Base-by-base conservation (phyloP, 1,140 invertebrate genomes). In the Branchinecta lindahli region DNA sequence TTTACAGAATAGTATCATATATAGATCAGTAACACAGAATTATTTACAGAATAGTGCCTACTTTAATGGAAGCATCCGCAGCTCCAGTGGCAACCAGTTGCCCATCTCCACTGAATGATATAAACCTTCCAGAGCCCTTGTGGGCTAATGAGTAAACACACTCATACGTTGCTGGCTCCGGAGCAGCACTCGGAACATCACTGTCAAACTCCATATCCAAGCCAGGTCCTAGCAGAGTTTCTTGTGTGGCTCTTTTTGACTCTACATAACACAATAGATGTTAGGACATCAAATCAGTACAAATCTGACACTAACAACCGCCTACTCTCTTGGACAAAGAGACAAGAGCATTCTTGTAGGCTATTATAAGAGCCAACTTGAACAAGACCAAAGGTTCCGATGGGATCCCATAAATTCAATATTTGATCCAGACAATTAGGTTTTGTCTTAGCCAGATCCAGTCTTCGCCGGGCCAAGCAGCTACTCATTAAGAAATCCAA, bases 61-160 rank as follows among this genome's bases (percentile, higher is more conserved):
- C 87, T 82, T 98, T 99, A 69, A 99, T 99, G 72, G 94, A 98
- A 7, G 95, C 92, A 82, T 99, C 96, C 3, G 92, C 92, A 73
- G 94, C 97, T 21, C 96, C 96, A 3, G 96, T 99, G 1, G 96
- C 96, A n/a, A 98, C 91, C 0, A 99, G 80, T 74, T 95, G 89
- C 0, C 95, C 96, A 82, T 96, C 94, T 8, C 84, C 81, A 73
- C 92, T 96, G 77, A 99, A 99, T 44, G 92, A 93, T 15, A 94
- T 95, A 1, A 94, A 89, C 70, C 95, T 82, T 76, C 96, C 98
- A 71, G 94, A 88, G 71, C 90, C 94, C 82, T 99, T 99, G 78
- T 99, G 96, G 5, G 94, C 94, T 7, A 96, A 99, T 0, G 99
- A 94, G 79, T 99, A 99, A 4, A 94, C 95, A 0, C 96, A 99